A percentile compares a stretch with the other conserved stretches of the same genome.
Evolutionary conservation across 1,140 invertebrate genomes (phyloP).

Genomic region (Oedothorax gibbosus): DNA sequence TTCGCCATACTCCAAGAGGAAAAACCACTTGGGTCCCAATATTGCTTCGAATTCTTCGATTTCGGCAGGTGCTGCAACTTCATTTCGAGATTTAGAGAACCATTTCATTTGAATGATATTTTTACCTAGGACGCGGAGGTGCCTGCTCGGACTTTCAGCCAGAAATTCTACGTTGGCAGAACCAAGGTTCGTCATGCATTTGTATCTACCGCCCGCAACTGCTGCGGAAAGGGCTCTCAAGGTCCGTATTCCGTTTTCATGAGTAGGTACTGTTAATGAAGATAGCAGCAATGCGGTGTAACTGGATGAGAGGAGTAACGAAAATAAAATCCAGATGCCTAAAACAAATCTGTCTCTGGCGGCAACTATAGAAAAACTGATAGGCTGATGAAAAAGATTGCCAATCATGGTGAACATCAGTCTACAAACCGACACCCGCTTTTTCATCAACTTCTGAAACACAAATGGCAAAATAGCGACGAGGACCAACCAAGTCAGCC

Average conservation of each 20-base stretch:
- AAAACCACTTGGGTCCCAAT: constrained; percentile 1
- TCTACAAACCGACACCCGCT: background rate
- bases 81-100: background rate
- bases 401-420: background rate
- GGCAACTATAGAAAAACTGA: background rate
- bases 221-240: constrained; percentile 1
- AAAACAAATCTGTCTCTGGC: background rate
- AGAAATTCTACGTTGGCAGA: background rate
- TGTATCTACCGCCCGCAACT: background rate
- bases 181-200: background rate
- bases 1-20: constrained; percentile 13
- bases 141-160: background rate
- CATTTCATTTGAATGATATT: background rate
- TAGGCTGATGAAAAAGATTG: background rate
- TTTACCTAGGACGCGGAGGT: background rate
- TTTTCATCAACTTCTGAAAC: background rate
- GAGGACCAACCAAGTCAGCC: background rate
- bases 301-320: background rate
- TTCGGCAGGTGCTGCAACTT: background rate
- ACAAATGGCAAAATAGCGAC: background rate
- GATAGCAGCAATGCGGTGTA: constrained; percentile 13
- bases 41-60: background rate
- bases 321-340: background rate
- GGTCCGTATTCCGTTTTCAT: background rate
- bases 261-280: background rate